These are phyloP conservation scores for Agriotes lineatus DNA, from an alignment of 2,888 invertebrate genomes.

Conservation along the genomic window DNA sequence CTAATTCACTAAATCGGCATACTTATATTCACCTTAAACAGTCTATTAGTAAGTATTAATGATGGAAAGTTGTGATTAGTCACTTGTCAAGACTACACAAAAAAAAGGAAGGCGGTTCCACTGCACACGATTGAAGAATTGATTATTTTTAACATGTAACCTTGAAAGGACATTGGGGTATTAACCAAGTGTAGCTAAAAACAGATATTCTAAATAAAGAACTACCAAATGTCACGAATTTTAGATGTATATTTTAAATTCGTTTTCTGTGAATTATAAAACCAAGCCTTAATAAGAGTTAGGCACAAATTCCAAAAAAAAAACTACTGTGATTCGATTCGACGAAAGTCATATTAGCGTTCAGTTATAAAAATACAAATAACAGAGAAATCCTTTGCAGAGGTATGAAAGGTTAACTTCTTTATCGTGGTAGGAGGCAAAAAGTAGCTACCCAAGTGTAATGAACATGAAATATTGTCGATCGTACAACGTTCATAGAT, in stretches of 20 bases:
- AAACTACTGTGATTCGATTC: neutral
- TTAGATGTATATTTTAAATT: too few relatives aligned
- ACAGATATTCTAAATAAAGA: too few relatives aligned
- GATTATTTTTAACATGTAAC: constrained; percentile 28
- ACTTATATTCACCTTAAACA: too few relatives aligned
- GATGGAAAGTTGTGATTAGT: constrained; percentile 26
- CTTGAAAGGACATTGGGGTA: constrained; percentile 35
- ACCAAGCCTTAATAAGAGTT: too few relatives aligned
- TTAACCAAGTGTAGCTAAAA: constrained; percentile 13
- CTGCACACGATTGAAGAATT: neutral
- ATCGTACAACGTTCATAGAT: constrained; percentile 40
- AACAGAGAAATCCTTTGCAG: constrained; percentile 37
- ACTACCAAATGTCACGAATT: too few relatives aligned
- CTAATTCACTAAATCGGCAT: too few relatives aligned
- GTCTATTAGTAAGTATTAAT: too few relatives aligned
- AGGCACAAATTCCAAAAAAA: neutral
- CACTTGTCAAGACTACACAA: constrained; percentile 1
- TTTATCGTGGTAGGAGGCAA: constrained; percentile 39
- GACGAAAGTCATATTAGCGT: neutral
- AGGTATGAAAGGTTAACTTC: constrained; percentile 44
- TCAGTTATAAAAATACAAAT: constrained; percentile 8
- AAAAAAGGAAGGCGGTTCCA: constrained; percentile 5
- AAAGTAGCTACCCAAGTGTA: constrained; percentile 41
- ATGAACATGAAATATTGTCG: constrained; percentile 41
- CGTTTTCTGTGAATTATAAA: too few relatives aligned